These are phyloP conservation scores for Eulemur macaco DNA, from an alignment of 2,113 vertebrate species.

Conservation along the genomic window DNA sequence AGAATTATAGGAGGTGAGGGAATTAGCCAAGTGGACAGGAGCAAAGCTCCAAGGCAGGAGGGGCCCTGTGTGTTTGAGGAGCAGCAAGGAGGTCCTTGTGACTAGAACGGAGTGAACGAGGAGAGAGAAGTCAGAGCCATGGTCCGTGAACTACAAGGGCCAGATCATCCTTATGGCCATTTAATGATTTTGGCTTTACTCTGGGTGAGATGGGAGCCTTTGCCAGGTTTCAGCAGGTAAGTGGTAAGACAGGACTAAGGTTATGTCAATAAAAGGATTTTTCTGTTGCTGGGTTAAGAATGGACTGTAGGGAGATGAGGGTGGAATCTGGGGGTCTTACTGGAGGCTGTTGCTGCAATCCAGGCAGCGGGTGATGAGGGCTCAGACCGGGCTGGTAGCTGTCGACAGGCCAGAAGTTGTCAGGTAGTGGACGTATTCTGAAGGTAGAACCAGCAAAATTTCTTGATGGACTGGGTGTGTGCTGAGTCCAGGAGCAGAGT, in stretches of 20 bases:
- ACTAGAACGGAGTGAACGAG: not conserved
- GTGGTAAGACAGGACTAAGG: not conserved
- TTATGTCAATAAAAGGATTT: not conserved
- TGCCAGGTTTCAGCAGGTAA: not conserved
- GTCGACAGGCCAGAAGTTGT: not conserved
- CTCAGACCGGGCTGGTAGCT: too few species aligned
- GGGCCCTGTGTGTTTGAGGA: not conserved
- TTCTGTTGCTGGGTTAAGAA: not conserved
- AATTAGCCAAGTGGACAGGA: not conserved
- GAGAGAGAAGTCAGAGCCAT: not conserved
- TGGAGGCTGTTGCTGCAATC: not conserved
- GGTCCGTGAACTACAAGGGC: not conserved
- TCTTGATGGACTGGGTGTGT: not conserved
- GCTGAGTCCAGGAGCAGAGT: not conserved
- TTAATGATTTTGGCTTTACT: not conserved
- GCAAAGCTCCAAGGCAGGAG: not conserved
- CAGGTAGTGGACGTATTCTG: not conserved
- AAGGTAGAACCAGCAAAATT: not conserved
- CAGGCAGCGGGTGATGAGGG: not conserved
- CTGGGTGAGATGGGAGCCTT: not conserved
- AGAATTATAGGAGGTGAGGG: not conserved
- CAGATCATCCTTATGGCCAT: too few species aligned
- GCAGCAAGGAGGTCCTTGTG: not conserved
- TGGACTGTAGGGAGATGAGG: not conserved
- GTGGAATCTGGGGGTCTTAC: too few species aligned